Evolutionary conservation across 1,140 invertebrate genomes (phyloP).

Genomic region (Halictus rubicundus): DNA sequence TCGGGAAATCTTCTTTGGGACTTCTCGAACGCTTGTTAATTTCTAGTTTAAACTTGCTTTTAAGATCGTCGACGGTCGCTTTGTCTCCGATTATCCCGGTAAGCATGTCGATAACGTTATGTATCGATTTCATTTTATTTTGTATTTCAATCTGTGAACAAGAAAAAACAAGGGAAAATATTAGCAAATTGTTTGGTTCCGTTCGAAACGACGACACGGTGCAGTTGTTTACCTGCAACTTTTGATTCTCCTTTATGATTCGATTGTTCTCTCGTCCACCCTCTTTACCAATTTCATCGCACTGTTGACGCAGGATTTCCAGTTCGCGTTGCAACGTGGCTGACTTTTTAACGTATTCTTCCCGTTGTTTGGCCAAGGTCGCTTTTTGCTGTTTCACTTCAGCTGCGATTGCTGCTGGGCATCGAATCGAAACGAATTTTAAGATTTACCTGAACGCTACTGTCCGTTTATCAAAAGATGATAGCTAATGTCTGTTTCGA

Average conservation of each 20-base stretch:
- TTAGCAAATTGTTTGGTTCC: neutral
- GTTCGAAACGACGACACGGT: no score
- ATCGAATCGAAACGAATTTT: constrained; percentile 57
- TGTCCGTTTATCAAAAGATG: no score
- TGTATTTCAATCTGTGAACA: constrained; percentile 88
- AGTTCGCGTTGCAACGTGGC: constrained; percentile 86
- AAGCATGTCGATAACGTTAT: constrained; percentile 91
- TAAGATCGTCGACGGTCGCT: constrained; percentile 77
- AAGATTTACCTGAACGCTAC: constrained; percentile 15
- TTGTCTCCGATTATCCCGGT: constrained; percentile 89
- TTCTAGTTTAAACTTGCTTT: constrained; percentile 75
- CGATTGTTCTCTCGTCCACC: constrained; percentile 84
- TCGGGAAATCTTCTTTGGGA: constrained; percentile 76
- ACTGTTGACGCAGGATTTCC: constrained; percentile 88
- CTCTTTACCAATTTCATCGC: constrained; percentile 86
- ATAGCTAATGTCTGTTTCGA: no score
- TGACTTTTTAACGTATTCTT: constrained; percentile 88
- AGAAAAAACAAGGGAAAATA: neutral
- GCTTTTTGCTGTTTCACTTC: constrained; percentile 90
- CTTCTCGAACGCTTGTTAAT: constrained; percentile 70
- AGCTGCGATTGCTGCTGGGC: constrained; percentile 86
- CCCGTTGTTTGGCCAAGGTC: constrained; percentile 87
- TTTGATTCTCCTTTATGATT: constrained; percentile 89
- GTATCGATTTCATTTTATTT: constrained; percentile 90
- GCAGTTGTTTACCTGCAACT: constrained; percentile 85